A percentile compares a stretch with the other conserved stretches of the same genome.
Conservation (phyloP, 1,140 invertebrate species). For the Manduca sexta region DNA sequence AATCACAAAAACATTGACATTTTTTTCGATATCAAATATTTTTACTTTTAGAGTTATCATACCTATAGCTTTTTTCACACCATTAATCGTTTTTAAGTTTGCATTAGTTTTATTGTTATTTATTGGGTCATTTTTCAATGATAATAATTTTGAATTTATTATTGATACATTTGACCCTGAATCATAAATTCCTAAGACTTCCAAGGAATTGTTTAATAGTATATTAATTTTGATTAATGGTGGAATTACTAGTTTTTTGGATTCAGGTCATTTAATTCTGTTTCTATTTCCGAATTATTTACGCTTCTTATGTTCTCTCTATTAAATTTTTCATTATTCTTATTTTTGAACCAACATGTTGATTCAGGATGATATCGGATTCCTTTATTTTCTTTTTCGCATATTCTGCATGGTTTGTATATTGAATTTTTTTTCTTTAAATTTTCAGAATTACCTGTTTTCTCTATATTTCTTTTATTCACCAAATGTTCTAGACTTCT, state of each 20-base stretch:
- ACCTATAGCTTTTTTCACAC: slow-evolving; percentile 25
- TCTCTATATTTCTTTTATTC: slow-evolving; percentile 15
- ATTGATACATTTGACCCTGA: slow-evolving; percentile 33
- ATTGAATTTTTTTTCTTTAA: not conserved
- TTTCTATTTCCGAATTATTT: slow-evolving; percentile 21
- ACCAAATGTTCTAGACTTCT: slow-evolving; percentile 29
- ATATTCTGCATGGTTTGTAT: not conserved
- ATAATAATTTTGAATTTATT: slow-evolving; percentile 37
- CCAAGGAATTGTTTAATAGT: slow-evolving; percentile 29
- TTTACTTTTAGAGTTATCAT: slow-evolving; percentile 18
- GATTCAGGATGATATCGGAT: not conserved
- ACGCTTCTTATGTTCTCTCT: slow-evolving; percentile 9
- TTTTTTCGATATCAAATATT: slow-evolving; percentile 21
- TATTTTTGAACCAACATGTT: slow-evolving; percentile 3
- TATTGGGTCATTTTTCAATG: slow-evolving; percentile 18
- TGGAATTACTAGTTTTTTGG: slow-evolving; percentile 23
- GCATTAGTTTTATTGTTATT: slow-evolving; percentile 9
- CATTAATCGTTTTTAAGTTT: slow-evolving; percentile 37
- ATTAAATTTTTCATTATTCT: slow-evolving; percentile 2
- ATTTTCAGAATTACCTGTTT: slow-evolving; percentile 2
- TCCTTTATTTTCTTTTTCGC: slow-evolving; percentile 2
- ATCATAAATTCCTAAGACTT: slow-evolving; percentile 34
- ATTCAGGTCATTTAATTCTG: slow-evolving; percentile 15
- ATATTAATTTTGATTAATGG: slow-evolving; percentile 45
- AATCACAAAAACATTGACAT: slow-evolving; percentile 30